Evolutionary conservation across 1,140 invertebrate genomes (phyloP).

Genomic region (Phymorhynchus buccinoides): DNA sequence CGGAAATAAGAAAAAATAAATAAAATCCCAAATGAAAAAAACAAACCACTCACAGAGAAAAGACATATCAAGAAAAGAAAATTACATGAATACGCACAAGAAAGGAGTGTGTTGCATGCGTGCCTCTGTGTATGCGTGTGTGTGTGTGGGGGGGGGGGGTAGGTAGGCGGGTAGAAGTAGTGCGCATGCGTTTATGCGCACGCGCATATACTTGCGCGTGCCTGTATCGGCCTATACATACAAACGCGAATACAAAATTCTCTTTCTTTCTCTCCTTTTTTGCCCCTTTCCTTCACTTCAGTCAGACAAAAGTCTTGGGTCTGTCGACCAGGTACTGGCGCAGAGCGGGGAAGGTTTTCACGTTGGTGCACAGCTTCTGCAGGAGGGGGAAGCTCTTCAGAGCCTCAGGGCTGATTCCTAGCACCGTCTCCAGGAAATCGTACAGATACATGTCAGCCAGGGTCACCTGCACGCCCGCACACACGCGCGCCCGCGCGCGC

Average conservation of each 20-base stretch:
- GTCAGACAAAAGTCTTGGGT: background rate
- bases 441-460: background rate
- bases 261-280: background rate
- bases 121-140: too few species aligned
- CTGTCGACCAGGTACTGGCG: background rate
- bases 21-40: too few species aligned
- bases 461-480: background rate
- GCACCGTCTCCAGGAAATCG: background rate
- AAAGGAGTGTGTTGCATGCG: too few species aligned
- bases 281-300: background rate
- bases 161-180: too few species aligned
- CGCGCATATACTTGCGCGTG: too few species aligned
- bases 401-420: background rate
- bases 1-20: background rate
- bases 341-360: background rate
- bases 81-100: too few species aligned
- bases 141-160: too few species aligned
- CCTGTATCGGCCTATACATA: too few species aligned
- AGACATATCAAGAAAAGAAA: too few species aligned
- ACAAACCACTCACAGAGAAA: too few species aligned
- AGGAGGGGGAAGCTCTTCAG: background rate
- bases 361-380: conserved; percentile 1
- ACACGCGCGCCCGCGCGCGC: background rate
- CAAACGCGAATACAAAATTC: background rate
- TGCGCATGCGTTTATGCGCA: too few species aligned